A percentile compares a stretch with the other conserved stretches of the same genome.
These are phyloP conservation scores for Tromatobia lineatoria DNA, from an alignment of 2,888 invertebrate genomes.

Conservation along the genomic window DNA sequence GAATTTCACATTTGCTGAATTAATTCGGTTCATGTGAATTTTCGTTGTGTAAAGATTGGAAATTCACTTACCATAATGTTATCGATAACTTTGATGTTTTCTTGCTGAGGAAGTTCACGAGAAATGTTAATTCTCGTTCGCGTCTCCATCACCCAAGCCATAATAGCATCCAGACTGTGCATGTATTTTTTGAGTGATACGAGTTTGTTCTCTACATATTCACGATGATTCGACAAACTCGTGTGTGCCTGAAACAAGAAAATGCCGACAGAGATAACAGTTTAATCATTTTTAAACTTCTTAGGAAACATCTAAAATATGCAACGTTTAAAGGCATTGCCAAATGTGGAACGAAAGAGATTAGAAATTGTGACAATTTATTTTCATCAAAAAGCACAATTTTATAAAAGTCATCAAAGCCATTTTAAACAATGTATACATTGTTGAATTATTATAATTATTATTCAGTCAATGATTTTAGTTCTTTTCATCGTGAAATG, in stretches of 20 bases:
- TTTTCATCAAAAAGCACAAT: too few relatives aligned
- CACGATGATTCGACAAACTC: constrained; percentile 86
- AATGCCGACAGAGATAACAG: neutral
- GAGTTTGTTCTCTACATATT: constrained; percentile 87
- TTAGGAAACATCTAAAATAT: too few relatives aligned
- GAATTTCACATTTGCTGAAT: neutral
- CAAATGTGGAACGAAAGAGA: too few relatives aligned
- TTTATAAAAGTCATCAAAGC: too few relatives aligned
- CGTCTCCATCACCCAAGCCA: constrained; percentile 87
- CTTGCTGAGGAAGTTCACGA: constrained; percentile 84
- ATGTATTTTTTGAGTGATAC: constrained; percentile 87
- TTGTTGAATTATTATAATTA: too few relatives aligned
- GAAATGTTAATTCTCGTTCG: constrained; percentile 85
- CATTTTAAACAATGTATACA: too few relatives aligned
- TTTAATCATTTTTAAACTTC: too few relatives aligned
- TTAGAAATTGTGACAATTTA: too few relatives aligned
- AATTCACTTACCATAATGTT: constrained; percentile 84
- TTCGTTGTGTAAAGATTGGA: neutral
- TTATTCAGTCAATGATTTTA: neutral
- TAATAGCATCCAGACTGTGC: constrained; percentile 87
- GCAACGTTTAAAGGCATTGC: too few relatives aligned
- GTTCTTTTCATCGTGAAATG: neutral
- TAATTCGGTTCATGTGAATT: neutral
- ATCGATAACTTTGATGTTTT: constrained; percentile 84
- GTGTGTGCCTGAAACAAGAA: constrained; percentile 79